A percentile compares a stretch with the other conserved stretches of the same genome.
These are phyloP conservation scores for Tupaia chinensis DNA, from an alignment of 2,113 vertebrate species.

Conservation along the genomic window DNA sequence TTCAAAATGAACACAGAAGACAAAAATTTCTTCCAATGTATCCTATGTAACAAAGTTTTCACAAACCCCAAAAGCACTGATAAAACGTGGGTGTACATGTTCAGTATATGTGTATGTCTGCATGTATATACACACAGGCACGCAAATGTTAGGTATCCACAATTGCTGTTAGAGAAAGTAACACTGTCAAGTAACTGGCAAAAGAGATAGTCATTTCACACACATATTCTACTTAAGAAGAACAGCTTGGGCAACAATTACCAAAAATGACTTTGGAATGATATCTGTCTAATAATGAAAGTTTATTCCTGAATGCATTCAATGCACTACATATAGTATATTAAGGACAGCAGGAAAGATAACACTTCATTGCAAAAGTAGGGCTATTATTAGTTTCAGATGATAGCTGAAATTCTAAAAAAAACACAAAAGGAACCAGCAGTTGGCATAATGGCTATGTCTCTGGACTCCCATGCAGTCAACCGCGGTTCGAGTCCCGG, in stretches of 20 bases:
- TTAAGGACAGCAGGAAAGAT: neutral
- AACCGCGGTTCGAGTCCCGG: no score
- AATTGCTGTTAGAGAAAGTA: neutral
- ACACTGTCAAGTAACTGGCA: neutral
- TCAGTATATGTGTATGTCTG: fast-evolving
- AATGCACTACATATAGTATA: neutral
- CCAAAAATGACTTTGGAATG: neutral
- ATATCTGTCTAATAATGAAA: neutral
- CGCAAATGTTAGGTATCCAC: neutral
- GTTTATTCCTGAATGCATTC: neutral
- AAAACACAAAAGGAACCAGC: no score
- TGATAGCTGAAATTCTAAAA: neutral
- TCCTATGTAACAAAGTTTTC: neutral
- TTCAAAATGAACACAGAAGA: neutral
- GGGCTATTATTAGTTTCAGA: constrained; percentile 20
- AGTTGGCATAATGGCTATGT: no score
- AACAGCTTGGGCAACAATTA: neutral
- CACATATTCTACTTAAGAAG: neutral
- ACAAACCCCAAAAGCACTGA: neutral
- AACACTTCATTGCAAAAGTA: neutral
- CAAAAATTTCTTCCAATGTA: constrained; percentile 28
- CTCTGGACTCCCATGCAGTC: no score
- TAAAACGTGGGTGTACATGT: no score
- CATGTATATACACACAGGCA: no score
- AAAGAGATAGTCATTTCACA: neutral